Evolutionary conservation across 2,797 vertebrate species (phyloP).

Genomic region (Calcarius lapponicus): DNA sequence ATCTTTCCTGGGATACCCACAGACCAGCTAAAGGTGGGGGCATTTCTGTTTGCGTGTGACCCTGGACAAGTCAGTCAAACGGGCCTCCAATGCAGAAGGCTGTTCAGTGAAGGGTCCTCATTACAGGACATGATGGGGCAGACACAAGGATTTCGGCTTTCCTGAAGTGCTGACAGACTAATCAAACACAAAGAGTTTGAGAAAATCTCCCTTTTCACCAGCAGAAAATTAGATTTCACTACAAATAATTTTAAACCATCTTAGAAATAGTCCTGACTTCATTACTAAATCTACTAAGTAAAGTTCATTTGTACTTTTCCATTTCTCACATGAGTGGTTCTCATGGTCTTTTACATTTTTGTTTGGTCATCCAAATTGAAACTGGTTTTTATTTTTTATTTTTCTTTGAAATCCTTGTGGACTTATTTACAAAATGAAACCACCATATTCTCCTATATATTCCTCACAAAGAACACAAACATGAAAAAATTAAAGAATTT

Average conservation of each 20-base stretch:
- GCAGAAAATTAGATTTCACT: neutral
- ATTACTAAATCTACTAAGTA: neutral
- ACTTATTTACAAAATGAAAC: neutral
- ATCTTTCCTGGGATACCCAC: neutral
- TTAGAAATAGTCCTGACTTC: neutral
- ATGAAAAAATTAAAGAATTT: neutral
- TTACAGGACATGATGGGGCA: fast-evolving
- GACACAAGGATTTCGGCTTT: fast-evolving
- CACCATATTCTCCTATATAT: neutral
- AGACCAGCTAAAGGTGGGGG: neutral
- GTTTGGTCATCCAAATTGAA: neutral
- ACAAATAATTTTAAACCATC: neutral
- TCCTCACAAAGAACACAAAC: neutral
- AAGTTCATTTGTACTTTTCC: neutral
- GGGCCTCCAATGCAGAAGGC: neutral
- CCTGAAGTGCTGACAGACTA: too few species aligned
- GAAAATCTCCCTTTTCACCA: neutral
- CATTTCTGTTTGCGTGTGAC: neutral
- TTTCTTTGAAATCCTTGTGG: neutral
- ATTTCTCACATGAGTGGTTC: neutral
- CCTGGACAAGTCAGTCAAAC: neutral
- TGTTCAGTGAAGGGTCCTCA: neutral
- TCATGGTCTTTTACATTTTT: neutral
- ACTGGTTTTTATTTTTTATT: neutral
- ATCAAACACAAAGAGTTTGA: neutral